Conservation (phyloP, 2,888 invertebrate species). For the Pseudococcus viburni region DNA sequence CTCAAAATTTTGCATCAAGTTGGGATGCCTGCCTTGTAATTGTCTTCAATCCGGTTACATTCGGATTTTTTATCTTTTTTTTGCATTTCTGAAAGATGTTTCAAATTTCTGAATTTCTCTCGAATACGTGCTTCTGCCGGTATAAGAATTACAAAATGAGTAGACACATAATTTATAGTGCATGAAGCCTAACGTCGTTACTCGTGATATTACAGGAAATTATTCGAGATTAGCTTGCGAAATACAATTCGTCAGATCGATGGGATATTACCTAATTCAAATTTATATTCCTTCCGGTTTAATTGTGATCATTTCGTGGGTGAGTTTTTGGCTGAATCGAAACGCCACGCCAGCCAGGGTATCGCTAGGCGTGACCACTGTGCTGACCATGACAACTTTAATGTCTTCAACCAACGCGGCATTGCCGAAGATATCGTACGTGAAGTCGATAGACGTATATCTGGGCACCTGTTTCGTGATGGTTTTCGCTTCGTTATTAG, state of each 20-base stretch:
- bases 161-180: no score
- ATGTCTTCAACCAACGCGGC: slow-evolving; percentile 97
- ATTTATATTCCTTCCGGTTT: slow-evolving; percentile 97
- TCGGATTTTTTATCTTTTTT: no score
- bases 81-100: no score
- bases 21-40: no score
- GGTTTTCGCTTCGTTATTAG: slow-evolving; percentile 97
- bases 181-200: no score
- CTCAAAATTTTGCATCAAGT: no score
- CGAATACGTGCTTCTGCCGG: no score
- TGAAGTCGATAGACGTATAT: slow-evolving; percentile 97
- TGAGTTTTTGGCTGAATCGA: slow-evolving; percentile 95
- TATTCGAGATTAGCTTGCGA: slow-evolving; percentile 96
- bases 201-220: slow-evolving; percentile 79
- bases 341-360: slow-evolving; percentile 95
- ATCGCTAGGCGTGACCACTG: slow-evolving; percentile 93
- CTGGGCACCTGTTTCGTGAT: slow-evolving; percentile 98
- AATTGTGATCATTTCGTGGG: slow-evolving; percentile 97
- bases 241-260: slow-evolving; percentile 95
- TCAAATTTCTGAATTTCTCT: no score
- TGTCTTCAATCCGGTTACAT: no score
- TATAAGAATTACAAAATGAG: no score
- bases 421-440: slow-evolving; percentile 97
- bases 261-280: slow-evolving; percentile 98
- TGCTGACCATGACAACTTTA: slow-evolving; percentile 96